Evolutionary conservation across 2,888 invertebrate species (phyloP).

Genomic region (Cancer borealis): DNA sequence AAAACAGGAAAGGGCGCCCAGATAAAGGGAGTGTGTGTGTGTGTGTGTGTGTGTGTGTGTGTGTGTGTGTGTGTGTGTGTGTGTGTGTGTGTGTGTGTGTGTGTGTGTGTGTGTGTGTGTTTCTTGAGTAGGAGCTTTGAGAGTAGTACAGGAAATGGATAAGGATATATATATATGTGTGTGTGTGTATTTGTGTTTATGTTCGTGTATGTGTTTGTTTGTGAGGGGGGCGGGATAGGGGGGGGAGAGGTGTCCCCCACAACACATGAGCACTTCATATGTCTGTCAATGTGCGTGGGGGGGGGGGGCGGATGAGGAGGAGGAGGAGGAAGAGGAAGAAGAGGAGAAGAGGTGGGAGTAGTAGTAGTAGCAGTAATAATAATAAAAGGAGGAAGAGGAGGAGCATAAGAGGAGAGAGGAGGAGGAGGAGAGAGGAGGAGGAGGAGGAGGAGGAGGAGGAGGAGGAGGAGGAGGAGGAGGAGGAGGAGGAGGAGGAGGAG

Average conservation of each 20-base stretch:
- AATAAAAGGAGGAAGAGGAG: background rate
- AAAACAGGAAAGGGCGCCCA: constrained; percentile 8
- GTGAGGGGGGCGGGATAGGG: background rate
- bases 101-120: constrained; percentile 13
- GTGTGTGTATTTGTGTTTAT: constrained; percentile 21
- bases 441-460: background rate
- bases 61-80: too few relatives aligned
- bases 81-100: constrained; percentile 35
- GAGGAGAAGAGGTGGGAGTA: background rate
- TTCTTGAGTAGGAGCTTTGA: background rate
- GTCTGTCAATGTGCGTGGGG: constrained; percentile 2
- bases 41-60: too few relatives aligned
- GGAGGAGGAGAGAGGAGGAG: background rate
- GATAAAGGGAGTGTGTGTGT: constrained; percentile 1
- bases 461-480: background rate
- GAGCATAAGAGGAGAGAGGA: background rate
- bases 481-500: background rate
- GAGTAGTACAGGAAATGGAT: background rate
- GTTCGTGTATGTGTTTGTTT: background rate
- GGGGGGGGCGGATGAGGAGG: background rate
- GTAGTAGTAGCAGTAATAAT: background rate
- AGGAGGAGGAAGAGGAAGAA: background rate
- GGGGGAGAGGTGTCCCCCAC: background rate
- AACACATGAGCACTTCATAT: background rate
- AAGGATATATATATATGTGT: background rate